These are phyloP conservation scores for Drosophila dunni DNA, from an alignment of 1,140 invertebrate species.

Conservation along the genomic window DNA sequence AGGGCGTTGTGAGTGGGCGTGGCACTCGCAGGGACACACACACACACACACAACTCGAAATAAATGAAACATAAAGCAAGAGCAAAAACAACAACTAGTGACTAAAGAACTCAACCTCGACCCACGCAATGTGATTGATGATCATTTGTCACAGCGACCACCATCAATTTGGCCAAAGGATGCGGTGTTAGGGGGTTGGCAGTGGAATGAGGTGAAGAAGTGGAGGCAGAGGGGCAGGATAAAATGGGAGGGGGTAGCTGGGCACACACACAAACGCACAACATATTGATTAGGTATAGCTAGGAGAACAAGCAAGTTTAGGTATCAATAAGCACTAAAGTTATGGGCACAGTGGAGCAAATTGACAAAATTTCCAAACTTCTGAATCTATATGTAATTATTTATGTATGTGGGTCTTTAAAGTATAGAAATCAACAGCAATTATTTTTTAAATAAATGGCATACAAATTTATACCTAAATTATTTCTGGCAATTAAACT, in stretches of 20 bases:
- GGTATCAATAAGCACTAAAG: constrained; percentile 16
- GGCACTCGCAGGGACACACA: constrained; percentile 20
- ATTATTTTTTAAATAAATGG: no score
- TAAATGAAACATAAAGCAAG: constrained; percentile 12
- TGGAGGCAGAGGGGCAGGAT: not conserved
- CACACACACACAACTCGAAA: not conserved
- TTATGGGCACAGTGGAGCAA: constrained; percentile 18
- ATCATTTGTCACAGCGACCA: constrained; percentile 74
- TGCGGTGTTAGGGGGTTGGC: constrained; percentile 34
- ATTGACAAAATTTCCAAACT: no score
- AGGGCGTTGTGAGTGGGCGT: not conserved
- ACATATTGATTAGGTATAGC: not conserved
- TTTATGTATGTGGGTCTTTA: no score
- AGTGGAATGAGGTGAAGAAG: not conserved
- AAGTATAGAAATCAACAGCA: no score
- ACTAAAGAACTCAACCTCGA: constrained; percentile 16
- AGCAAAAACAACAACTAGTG: not conserved
- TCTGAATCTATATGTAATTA: no score
- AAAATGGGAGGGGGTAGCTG: not conserved
- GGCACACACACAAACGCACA: not conserved
- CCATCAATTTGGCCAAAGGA: constrained; percentile 73
- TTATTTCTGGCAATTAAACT: no score
- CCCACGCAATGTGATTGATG: constrained; percentile 74
- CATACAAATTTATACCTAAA: no score
- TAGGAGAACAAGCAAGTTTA: constrained; percentile 4